Conservation (phyloP, 2,888 invertebrate species). For the Agrochola litura region DNA sequence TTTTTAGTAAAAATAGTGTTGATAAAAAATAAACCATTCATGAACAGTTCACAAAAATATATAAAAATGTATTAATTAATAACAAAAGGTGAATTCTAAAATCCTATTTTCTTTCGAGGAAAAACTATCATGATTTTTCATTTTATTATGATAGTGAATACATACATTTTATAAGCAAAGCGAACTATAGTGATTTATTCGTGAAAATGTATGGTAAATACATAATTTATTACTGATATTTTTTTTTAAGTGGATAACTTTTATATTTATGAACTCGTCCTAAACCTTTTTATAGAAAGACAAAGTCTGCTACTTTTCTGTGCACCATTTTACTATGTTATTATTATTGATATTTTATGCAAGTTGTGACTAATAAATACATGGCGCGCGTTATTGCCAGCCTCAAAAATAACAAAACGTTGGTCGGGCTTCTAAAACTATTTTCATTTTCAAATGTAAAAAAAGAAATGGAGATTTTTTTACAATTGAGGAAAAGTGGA, state of each 20-base stretch:
- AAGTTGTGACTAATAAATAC: slow-evolving; percentile 20
- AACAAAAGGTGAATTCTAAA: slow-evolving; percentile 9
- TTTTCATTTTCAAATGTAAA: neutral
- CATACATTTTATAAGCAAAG: slow-evolving; percentile 62
- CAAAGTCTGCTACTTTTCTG: neutral
- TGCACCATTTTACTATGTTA: neutral
- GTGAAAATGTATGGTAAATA: slow-evolving; percentile 28
- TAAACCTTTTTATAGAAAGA: neutral
- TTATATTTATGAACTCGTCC: neutral
- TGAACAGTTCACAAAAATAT: slow-evolving; percentile 13
- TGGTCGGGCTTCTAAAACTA: slow-evolving; percentile 35
- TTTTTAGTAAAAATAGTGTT: slow-evolving; percentile 14
- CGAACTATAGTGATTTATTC: slow-evolving; percentile 35
- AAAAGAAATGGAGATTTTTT: neutral
- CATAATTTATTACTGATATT: neutral
- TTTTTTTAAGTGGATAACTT: neutral
- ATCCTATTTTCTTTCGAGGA: slow-evolving; percentile 13
- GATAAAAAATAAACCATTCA: slow-evolving; percentile 40
- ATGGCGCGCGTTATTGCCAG: slow-evolving; percentile 55
- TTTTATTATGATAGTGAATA: slow-evolving; percentile 49
- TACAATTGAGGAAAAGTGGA: neutral
- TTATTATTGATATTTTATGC: neutral
- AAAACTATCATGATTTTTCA: slow-evolving; percentile 22
- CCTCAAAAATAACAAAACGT: slow-evolving; percentile 60
- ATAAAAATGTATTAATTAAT: neutral